Evolutionary conservation across 2,888 invertebrate species (phyloP).

Genomic region (Miltochrista miniata): DNA sequence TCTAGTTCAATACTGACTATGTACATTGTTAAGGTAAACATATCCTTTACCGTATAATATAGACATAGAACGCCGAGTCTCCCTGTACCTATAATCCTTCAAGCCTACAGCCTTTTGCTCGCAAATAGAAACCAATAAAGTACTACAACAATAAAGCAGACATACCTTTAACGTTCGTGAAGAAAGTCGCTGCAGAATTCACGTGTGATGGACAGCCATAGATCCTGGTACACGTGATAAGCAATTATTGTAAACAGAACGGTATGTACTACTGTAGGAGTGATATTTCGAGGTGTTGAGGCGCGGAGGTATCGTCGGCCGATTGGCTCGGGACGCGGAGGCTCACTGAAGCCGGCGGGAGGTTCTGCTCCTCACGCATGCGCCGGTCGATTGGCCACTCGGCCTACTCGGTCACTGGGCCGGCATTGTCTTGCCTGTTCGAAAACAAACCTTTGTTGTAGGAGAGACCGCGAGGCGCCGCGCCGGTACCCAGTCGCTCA

Average conservation of each 20-base stretch:
- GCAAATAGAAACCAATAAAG: slow-evolving; percentile 39
- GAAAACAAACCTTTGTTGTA: slow-evolving; percentile 79
- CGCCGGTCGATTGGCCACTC: slow-evolving; percentile 74
- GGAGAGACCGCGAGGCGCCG: slow-evolving; percentile 75
- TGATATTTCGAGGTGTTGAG: slow-evolving; percentile 22
- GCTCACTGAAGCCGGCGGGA: slow-evolving; percentile 45
- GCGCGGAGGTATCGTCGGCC: slow-evolving; percentile 29
- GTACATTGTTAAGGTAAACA: too few species aligned
- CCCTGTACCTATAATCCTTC: neutral
- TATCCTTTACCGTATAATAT: too few species aligned
- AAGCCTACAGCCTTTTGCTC: slow-evolving; percentile 8
- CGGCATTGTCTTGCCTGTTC: slow-evolving; percentile 59
- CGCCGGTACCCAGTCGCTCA: slow-evolving; percentile 59
- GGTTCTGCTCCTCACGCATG: slow-evolving; percentile 58
- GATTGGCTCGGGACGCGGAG: slow-evolving; percentile 54
- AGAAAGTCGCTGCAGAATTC: slow-evolving; percentile 18
- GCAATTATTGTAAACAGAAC: slow-evolving; percentile 38
- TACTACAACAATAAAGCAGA: slow-evolving; percentile 28
- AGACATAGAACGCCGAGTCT: slow-evolving; percentile 29
- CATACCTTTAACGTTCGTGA: slow-evolving; percentile 27
- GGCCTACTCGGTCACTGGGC: slow-evolving; percentile 76
- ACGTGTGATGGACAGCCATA: slow-evolving; percentile 48
- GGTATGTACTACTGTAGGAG: slow-evolving; percentile 26
- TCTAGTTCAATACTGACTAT: neutral
- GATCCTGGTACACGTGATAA: slow-evolving; percentile 35